Percentiles rank a stretch among this genome's conserved stretches.
phyloP scores from a whole-genome alignment of 2,888 invertebrate genomes.

The Eupithecia centaureata region DNA sequence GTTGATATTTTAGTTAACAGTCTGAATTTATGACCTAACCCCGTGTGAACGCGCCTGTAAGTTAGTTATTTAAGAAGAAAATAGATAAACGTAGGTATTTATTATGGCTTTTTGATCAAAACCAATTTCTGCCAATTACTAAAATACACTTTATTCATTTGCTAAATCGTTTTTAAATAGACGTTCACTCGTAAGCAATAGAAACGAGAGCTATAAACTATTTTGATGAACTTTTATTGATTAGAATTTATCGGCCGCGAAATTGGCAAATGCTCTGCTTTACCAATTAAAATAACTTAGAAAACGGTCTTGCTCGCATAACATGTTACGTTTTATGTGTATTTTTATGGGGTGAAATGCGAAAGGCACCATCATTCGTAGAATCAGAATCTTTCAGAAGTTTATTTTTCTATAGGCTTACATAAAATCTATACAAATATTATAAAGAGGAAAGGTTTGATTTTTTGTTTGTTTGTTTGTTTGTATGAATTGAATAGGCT shows the following conservation, averaged over 20 bases:
- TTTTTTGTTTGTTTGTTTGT: too few relatives aligned
- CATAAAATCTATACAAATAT: too few relatives aligned
- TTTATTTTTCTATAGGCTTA: too few relatives aligned
- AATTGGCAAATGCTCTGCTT: constrained; percentile 9
- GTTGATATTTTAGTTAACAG: too few relatives aligned
- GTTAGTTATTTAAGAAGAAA: not conserved
- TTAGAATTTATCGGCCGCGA: constrained; percentile 8
- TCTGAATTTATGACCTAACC: not conserved
- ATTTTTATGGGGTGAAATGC: not conserved
- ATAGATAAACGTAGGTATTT: constrained; percentile 14
- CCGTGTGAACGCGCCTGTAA: not conserved
- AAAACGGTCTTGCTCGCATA: not conserved
- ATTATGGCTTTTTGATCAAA: constrained; percentile 18
- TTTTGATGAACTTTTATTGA: constrained; percentile 15
- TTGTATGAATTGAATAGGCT: too few relatives aligned
- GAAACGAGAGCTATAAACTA: not conserved
- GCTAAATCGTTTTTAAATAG: constrained; percentile 53
- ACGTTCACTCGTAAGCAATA: constrained; percentile 20
- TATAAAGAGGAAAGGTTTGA: too few relatives aligned
- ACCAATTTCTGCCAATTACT: constrained; percentile 28
- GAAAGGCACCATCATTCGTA: not conserved
- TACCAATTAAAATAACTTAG: not conserved
- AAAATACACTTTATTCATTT: constrained; percentile 34
- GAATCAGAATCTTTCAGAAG: not conserved
- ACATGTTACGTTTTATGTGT: constrained; percentile 8